phyloP scores from a whole-genome alignment of 2,113 vertebrate species.

The Sorex araneus region DNA sequence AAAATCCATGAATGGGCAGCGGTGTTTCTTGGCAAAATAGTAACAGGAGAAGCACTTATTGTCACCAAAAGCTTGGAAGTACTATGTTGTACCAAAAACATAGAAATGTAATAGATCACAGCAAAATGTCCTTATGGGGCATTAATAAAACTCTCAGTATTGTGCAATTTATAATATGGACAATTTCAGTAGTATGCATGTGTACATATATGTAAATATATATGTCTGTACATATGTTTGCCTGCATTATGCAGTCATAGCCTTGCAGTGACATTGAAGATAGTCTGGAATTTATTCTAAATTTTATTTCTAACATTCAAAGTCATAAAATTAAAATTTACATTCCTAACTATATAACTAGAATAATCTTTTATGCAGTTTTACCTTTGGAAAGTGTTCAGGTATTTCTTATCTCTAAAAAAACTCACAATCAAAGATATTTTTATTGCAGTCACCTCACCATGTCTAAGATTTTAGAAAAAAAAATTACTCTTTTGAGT shows the following conservation, averaged over 20 bases:
- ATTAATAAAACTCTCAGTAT: neutral
- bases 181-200: neutral
- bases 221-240: neutral
- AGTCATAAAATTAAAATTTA: neutral
- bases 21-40: constrained; percentile 87
- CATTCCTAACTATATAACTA: neutral
- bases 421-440: neutral
- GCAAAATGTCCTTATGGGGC: neutral
- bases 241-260: neutral
- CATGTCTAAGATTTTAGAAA: neutral
- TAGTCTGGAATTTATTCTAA: neutral
- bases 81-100: neutral
- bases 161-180: neutral
- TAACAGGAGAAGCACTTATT: constrained; percentile 90
- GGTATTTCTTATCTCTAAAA: neutral
- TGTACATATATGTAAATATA: neutral
- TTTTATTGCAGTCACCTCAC: neutral
- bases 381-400: neutral
- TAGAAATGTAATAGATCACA: neutral
- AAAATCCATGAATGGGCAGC: constrained; percentile 87
- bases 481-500: neutral
- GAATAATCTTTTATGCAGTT: neutral
- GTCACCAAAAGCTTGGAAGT: constrained; percentile 81
- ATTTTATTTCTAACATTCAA: neutral
- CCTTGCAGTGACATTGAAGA: neutral